Evolutionary conservation across 1,140 invertebrate genomes (phyloP).

Genomic region (Odontomachus brunneus): DNA sequence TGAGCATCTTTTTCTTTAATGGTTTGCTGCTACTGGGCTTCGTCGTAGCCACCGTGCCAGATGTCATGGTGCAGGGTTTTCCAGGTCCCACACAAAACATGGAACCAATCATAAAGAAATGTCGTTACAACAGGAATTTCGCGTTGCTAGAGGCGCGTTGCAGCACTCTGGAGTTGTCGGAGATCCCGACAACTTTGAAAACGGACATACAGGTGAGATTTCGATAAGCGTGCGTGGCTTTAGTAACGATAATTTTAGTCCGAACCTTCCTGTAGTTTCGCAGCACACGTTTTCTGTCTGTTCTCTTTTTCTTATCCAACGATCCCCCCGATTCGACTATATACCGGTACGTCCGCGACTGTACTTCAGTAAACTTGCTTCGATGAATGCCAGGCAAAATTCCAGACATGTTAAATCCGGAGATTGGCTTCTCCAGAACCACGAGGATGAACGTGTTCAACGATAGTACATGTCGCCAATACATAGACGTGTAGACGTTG

Average conservation of each 20-base stretch:
- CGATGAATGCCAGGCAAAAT: conserved; percentile 57
- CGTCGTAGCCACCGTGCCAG: conserved; percentile 50
- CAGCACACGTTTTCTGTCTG: not conserved
- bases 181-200: conserved; percentile 74
- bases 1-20: conserved; percentile 71
- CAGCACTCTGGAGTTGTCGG: conserved; percentile 59
- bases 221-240: not conserved
- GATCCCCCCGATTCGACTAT: conserved; percentile 5
- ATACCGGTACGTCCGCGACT: conserved; percentile 35
- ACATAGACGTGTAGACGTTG: no score
- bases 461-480: conserved; percentile 32
- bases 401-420: conserved; percentile 56
- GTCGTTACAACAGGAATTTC: conserved; percentile 65
- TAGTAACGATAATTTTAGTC: no score
- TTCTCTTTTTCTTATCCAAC: conserved; percentile 8
- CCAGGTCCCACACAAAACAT: conserved; percentile 62
- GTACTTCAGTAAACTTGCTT: conserved; percentile 51
- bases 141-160: conserved; percentile 77
- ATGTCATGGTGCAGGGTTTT: conserved; percentile 58
- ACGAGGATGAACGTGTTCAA: conserved; percentile 47
- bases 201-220: conserved; percentile 76
- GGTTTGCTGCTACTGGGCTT: conserved; percentile 69
- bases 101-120: conserved; percentile 70
- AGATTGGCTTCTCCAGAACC: conserved; percentile 56
- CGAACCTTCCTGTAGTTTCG: no score